Percentiles rank a stretch among this genome's conserved stretches.
phyloP scores from a whole-genome alignment of 2,113 vertebrate species.

The Anhinga rufa region DNA sequence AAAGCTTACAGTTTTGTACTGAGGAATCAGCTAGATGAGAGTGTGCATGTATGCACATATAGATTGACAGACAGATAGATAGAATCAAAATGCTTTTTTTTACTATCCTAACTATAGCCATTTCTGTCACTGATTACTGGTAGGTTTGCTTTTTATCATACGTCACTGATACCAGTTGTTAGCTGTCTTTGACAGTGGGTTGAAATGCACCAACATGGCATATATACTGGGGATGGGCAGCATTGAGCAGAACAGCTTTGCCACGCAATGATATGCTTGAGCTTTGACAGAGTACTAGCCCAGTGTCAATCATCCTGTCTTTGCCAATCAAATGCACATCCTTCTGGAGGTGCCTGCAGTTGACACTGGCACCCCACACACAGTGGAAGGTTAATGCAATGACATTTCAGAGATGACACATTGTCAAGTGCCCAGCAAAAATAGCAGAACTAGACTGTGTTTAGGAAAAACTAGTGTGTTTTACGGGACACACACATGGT shows the following conservation, averaged over 20 bases:
- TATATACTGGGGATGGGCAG: background rate
- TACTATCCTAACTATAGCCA: background rate
- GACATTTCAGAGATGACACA: conserved; percentile 44
- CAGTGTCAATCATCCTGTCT: conserved; percentile 42
- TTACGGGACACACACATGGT: background rate
- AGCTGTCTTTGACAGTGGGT: background rate
- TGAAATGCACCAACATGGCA: conserved; percentile 1
- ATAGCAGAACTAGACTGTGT: background rate
- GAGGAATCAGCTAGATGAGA: background rate
- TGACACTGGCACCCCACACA: conserved; percentile 46
- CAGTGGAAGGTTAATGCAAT: conserved; percentile 4
- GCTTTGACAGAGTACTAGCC: conserved; percentile 44
- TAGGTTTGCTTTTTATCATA: background rate
- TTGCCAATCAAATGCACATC: conserved; percentile 62
- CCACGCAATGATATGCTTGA: background rate
- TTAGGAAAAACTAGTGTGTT: background rate
- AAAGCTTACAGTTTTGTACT: background rate
- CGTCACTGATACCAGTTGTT: background rate
- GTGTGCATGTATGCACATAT: background rate
- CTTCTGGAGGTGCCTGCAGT: conserved; percentile 19
- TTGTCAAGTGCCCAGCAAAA: conserved; percentile 45
- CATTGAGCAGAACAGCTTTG: background rate
- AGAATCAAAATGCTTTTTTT: background rate
- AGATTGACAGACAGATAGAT: background rate
- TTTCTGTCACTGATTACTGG: background rate